A percentile compares a stretch with the other conserved stretches of the same genome.
Conservation (phyloP, 2,888 invertebrate genomes). For the Erebia epiphron region DNA sequence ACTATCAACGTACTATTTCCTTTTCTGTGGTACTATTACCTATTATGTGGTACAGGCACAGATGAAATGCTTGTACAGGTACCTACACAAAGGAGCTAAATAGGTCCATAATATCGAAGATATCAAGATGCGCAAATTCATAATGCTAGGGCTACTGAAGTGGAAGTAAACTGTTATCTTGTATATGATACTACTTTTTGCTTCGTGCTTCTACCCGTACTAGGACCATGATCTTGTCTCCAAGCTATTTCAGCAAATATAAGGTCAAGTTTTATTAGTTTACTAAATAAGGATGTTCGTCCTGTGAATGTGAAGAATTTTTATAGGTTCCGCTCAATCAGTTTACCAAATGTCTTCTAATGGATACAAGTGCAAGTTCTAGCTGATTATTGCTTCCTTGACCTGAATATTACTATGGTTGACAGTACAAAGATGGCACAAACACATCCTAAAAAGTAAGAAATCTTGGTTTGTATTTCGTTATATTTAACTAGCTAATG, state of each 20-base stretch:
- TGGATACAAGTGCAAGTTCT: constrained; percentile 2
- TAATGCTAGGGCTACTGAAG: not conserved
- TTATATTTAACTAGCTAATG: too few relatives aligned
- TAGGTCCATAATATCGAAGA: not conserved
- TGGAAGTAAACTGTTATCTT: too few relatives aligned
- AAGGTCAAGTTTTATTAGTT: constrained; percentile 62
- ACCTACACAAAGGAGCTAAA: too few relatives aligned
- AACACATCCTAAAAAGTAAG: too few relatives aligned
- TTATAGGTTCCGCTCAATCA: constrained; percentile 25
- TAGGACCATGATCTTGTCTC: constrained; percentile 57
- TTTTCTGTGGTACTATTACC: too few relatives aligned
- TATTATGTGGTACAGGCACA: too few relatives aligned
- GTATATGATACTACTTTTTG: too few relatives aligned
- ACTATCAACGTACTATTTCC: too few relatives aligned
- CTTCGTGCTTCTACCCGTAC: constrained; percentile 46
- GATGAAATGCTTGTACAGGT: too few relatives aligned
- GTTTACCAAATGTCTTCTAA: not conserved
- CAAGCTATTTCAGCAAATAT: constrained; percentile 63
- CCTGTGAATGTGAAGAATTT: constrained; percentile 37
- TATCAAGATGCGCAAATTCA: not conserved
- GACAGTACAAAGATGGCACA: too few relatives aligned
- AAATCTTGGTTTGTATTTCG: too few relatives aligned
- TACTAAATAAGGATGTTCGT: constrained; percentile 40
- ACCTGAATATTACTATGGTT: constrained; percentile 12
- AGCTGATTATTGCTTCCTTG: constrained; percentile 13